phyloP scores from a whole-genome alignment of 2,888 invertebrate species.

The Dicyrtoma fusca region DNA sequence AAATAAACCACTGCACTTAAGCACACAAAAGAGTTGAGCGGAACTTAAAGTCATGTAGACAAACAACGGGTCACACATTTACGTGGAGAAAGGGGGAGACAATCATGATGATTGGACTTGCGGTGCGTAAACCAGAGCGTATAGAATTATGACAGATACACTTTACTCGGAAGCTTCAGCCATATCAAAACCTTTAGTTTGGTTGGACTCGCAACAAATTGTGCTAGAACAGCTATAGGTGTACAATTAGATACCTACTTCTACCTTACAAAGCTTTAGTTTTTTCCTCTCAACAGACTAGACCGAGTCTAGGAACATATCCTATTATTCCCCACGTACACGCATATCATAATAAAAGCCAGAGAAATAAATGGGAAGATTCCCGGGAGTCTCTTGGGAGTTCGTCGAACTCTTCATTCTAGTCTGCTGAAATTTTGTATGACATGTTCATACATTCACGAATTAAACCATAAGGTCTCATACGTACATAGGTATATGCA shows the following conservation, averaged over 20 bases:
- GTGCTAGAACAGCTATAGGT: too few relatives aligned
- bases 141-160: background rate
- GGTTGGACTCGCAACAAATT: too few relatives aligned
- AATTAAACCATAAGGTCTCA: background rate
- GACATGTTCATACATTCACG: conserved; percentile 2
- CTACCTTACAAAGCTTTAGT: too few relatives aligned
- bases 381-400: conserved; percentile 41
- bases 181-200: background rate
- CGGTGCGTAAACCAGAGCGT: conserved; percentile 2
- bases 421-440: background rate
- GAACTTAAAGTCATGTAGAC: background rate
- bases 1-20: background rate
- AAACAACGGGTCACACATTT: background rate
- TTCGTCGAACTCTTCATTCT: conserved; percentile 37
- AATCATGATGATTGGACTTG: conserved; percentile 16
- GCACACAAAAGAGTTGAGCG: background rate
- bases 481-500: too few relatives aligned
- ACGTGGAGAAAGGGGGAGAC: conserved; percentile 9
- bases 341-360: conserved; percentile 8
- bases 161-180: background rate
- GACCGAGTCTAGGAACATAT: background rate
- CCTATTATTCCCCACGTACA: background rate
- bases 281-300: background rate
- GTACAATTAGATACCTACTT: background rate
- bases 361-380: conserved; percentile 29